Evolutionary conservation across 2,888 invertebrate genomes (phyloP).

Genomic region (Macrophya alboannulata): DNA sequence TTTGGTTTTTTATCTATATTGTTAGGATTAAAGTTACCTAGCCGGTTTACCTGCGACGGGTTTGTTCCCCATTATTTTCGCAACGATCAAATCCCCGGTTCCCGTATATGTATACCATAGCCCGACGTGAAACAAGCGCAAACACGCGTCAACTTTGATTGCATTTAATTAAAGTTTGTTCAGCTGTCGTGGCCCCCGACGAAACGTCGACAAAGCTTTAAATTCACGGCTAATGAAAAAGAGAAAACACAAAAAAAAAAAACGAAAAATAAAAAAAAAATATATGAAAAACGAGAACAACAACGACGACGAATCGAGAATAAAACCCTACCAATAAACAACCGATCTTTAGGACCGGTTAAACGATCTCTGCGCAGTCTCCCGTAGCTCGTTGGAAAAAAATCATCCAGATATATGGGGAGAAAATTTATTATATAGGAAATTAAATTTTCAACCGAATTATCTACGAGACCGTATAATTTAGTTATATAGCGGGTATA

Average conservation of each 20-base stretch:
- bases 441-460: not conserved
- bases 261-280: not conserved
- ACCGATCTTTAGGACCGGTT: not conserved
- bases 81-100: conserved; percentile 36
- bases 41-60: not conserved
- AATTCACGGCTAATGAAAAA: conserved; percentile 35
- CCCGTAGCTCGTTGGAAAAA: not conserved
- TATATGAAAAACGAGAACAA: not conserved
- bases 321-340: not conserved
- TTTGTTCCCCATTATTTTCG: conserved; percentile 29
- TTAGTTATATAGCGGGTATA: not conserved
- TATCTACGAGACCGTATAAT: not conserved
- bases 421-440: not conserved
- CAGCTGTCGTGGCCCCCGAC: conserved; percentile 25
- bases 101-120: not conserved
- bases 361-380: not conserved
- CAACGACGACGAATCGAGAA: not conserved
- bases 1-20: not conserved
- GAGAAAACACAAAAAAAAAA: not conserved
- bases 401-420: not conserved
- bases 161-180: conserved; percentile 56
- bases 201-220: conserved; percentile 42
- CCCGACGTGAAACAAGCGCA: conserved; percentile 27
- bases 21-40: conserved; percentile 31
- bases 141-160: conserved; percentile 53